Base-by-base conservation (phyloP, 2,888 invertebrate genomes). In the Metopia argyrocephala region DNA sequence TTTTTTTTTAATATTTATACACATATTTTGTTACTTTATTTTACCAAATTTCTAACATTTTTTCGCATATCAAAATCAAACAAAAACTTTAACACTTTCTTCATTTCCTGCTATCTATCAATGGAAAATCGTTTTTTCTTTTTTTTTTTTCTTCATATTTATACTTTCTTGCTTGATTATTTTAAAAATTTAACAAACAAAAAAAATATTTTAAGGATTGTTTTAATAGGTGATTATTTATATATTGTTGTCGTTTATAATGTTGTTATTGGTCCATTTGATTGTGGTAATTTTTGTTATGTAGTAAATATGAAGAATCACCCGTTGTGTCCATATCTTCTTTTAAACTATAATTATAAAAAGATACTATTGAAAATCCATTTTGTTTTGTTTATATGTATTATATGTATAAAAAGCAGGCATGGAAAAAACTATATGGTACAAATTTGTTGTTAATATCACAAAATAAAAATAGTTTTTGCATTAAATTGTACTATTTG, bases 321-420 rank as follows among this genome's bases (percentile, higher is more conserved):
- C 50, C 48, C n/a, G 25, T 15, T 7, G 52, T 12, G 61, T 38
- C 25, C 12, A 38, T 15, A 15, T 69, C 68, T 18, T 54, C 69
- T 59, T 23, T 78, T 61, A 76, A 59, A 73, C 69, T 75, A 71
- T 4, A 75, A 74, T 65, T 56, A 45, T 27, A 66, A 56, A 79
- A 75, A 61, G 52, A 68, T 12, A 64, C 56, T 68, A 38, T 48
- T 62, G 21, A 68, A 9, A 21, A 25, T 15, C 38, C 38, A 9
- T 38, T 38, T 38, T 38, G 38, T 38, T 38, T 12, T 12, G 15
- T 12, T 38, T 12, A 38, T 38, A 12, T 38, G 38, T 12, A 31
- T 12, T 12, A 38, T 1, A 38, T 9, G 12, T 12, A 15, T 12
- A 38, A 15, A 0, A 15, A 12, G 38, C 15, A 4, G 38, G 38